Conservation (phyloP, 2,888 invertebrate species). For the Hermodice carunculata region DNA sequence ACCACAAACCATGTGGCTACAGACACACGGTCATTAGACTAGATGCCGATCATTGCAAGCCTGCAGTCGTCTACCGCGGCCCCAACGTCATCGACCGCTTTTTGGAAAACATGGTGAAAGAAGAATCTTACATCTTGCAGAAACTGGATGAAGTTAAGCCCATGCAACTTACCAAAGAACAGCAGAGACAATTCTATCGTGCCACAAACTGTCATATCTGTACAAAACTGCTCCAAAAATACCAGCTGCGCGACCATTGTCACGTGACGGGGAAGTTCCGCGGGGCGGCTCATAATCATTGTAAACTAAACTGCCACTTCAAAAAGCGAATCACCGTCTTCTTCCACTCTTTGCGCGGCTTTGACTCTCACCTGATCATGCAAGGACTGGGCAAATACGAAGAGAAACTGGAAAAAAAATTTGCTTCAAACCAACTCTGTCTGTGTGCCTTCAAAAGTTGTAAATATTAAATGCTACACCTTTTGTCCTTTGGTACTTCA, state of each 20-base stretch:
- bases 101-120: not conserved
- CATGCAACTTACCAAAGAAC: not conserved
- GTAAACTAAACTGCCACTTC: not conserved
- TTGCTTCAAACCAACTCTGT: no score
- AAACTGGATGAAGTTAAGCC: not conserved
- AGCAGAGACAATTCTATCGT: not conserved
- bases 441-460: no score
- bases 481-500: no score
- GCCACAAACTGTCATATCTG: slow-evolving; percentile 8
- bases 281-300: slow-evolving; percentile 32
- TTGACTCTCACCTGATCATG: slow-evolving; percentile 19
- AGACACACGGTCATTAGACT: no score
- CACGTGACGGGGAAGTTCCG: slow-evolving; percentile 28
- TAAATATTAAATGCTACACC: no score
- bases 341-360: slow-evolving; percentile 15
- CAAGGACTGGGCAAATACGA: not conserved
- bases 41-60: no score
- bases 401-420: slow-evolving; percentile 13
- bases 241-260: slow-evolving; percentile 24
- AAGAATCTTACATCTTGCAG: not conserved
- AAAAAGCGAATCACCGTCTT: slow-evolving; percentile 8
- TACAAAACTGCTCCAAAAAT: not conserved
- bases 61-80: slow-evolving; percentile 29
- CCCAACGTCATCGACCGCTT: slow-evolving; percentile 13
- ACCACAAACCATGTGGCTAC: not conserved